Evolutionary conservation across 2,113 vertebrate species (phyloP).

Genomic region (Sorex fumeus): DNA sequence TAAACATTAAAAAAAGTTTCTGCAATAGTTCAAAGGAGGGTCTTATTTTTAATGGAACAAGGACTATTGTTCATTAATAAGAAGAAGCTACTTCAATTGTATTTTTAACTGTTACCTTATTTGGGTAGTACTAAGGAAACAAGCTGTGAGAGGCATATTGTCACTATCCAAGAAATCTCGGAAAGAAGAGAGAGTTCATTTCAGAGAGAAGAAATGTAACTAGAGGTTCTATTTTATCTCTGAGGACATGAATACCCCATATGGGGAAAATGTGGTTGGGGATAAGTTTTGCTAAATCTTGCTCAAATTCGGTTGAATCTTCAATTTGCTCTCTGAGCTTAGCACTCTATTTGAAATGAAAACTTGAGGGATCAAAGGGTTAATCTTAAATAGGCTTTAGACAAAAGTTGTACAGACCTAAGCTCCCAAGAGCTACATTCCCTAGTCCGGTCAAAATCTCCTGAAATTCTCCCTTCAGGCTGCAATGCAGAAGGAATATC

Average conservation of each 20-base stretch:
- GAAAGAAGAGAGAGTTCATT: neutral
- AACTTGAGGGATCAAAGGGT: neutral
- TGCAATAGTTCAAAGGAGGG: slow-evolving; percentile 21
- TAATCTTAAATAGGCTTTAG: neutral
- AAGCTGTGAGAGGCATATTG: neutral
- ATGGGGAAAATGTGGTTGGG: neutral
- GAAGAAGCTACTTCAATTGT: slow-evolving; percentile 56
- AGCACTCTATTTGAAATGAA: slow-evolving; percentile 9
- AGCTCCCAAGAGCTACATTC: neutral
- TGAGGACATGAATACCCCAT: neutral
- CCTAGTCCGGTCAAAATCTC: neutral
- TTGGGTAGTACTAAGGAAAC: slow-evolving; percentile 52
- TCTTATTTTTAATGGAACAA: slow-evolving; percentile 68
- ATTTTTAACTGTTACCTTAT: slow-evolving; percentile 61
- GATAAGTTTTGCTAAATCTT: slow-evolving; percentile 38
- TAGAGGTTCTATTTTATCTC: neutral
- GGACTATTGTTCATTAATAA: slow-evolving; percentile 63
- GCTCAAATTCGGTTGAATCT: slow-evolving; percentile 6
- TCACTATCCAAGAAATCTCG: neutral
- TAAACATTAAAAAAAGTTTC: slow-evolving; percentile 71
- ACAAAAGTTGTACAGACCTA: neutral
- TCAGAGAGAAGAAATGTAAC: neutral
- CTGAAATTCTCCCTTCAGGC: neutral
- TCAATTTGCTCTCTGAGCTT: slow-evolving; percentile 30
- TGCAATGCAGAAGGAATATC: neutral